Conservation (phyloP, 2,888 invertebrate genomes). For the Noctua fimbriata region DNA sequence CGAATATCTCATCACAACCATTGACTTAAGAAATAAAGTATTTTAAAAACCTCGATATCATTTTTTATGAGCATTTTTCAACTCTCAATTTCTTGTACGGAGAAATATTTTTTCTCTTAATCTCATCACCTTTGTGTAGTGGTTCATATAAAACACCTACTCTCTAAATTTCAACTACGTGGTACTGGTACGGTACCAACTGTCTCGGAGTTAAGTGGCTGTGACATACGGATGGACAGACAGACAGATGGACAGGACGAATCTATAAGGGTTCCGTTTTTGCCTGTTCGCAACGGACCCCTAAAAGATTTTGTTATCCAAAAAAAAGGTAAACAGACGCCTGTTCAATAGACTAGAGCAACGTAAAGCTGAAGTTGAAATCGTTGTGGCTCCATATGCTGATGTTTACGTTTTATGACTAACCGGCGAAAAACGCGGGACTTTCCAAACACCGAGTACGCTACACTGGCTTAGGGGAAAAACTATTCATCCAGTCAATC, state of each 20-base stretch:
- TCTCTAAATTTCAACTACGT: neutral
- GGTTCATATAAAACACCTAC: neutral
- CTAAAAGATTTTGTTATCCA: neutral
- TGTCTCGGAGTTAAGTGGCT: neutral
- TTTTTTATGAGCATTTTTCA: too few relatives aligned
- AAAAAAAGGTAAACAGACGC: conserved; percentile 23
- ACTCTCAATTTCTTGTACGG: too few relatives aligned
- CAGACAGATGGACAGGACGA: neutral
- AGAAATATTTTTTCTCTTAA: too few relatives aligned
- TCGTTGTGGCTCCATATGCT: conserved; percentile 38
- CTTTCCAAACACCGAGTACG: conserved; percentile 41
- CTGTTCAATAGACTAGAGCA: conserved; percentile 39
- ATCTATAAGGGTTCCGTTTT: neutral
- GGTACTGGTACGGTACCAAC: neutral
- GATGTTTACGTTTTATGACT: conserved; percentile 48
- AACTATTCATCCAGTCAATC: conserved; percentile 38
- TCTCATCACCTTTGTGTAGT: neutral
- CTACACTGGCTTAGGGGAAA: conserved; percentile 56
- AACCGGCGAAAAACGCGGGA: conserved; percentile 30
- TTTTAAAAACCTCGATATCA: too few relatives aligned
- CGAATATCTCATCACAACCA: too few relatives aligned
- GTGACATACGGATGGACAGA: neutral
- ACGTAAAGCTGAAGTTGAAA: conserved; percentile 42
- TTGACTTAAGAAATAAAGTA: too few relatives aligned
- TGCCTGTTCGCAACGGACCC: neutral